Evolutionary conservation across 2,888 invertebrate species (phyloP), one percentile per base, ranked within the genome.

Genomic region (Thereva unica): DNA sequence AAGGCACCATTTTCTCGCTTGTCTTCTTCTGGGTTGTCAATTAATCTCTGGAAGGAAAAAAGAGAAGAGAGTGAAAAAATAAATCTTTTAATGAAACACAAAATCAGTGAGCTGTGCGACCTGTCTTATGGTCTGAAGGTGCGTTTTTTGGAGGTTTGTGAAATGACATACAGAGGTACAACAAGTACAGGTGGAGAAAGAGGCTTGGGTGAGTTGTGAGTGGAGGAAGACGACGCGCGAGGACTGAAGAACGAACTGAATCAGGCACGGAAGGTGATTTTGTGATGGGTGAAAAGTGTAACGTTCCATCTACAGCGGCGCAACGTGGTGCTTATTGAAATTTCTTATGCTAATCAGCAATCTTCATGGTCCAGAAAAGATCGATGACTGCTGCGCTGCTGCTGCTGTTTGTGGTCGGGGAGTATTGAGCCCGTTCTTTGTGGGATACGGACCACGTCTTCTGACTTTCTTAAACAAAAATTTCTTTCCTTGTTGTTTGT

Each of bases 301-400:
- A 49, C 49, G 40, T 23, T 23, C 23, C 23, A 23, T 23, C 23
- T 23, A 23, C 23, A 23, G 23, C 50, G 50, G 59, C 40, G 38
- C 37, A 38, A 49, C 23, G 7, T n/a, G 9, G 35, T 41, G 38
- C 41, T 56, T 40, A 41, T 41, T 61, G 61, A n/a, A 47, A 41
- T 49, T 49, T 41, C 40, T 49, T 49, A 49, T 38, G 50, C 40
- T 61, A 55, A 61, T 55, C 55, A 40, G 42, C 55, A 7, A 55
- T 61, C 61, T 61, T 61, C 50, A 61, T 50, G 61, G 61, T 61
- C 59, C 59, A 59, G 59, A 61, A 50, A 34, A 61, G 61, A 61
- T 61, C 47, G 61, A 61, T 61, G 49, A 40, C 50, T 40, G 41
- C 50, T 5, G 5, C 50, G 40, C 23, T 40, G 10, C 59, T 45